phyloP scores from a whole-genome alignment of 2,113 vertebrate species.

The Serilophus lunatus region DNA sequence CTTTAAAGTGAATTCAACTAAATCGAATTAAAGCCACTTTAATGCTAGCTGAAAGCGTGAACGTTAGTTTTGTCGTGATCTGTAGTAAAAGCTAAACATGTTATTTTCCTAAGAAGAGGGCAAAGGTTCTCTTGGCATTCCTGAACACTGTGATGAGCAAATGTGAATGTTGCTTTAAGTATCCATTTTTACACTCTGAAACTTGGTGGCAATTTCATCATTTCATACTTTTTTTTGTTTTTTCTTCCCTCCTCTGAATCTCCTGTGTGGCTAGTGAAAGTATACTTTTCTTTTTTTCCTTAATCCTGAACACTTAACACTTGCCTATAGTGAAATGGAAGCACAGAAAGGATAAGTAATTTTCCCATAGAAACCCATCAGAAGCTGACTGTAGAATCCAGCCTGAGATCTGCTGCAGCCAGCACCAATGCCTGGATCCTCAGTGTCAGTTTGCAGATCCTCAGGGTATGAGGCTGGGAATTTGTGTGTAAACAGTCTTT shows the following conservation, averaged over 20 bases:
- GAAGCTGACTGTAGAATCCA: neutral
- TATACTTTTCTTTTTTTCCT: neutral
- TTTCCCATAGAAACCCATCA: neutral
- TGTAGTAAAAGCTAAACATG: neutral
- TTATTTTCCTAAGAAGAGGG: neutral
- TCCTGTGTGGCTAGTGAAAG: neutral
- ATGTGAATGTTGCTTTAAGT: neutral
- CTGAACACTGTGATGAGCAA: neutral
- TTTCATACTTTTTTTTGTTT: neutral
- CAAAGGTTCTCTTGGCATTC: neutral
- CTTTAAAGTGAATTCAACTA: constrained; percentile 31
- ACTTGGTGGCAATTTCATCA: neutral
- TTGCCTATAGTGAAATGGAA: neutral
- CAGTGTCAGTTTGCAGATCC: neutral
- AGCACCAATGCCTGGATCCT: neutral
- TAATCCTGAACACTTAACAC: neutral
- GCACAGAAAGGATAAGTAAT: neutral
- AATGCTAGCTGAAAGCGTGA: neutral
- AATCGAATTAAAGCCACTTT: constrained; percentile 40
- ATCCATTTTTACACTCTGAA: neutral
- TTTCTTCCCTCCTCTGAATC: neutral
- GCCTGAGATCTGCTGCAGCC: neutral
- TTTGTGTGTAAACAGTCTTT: neutral
- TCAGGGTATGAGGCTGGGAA: neutral
- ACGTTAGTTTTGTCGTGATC: neutral